These are phyloP conservation scores for Lypha dubia DNA, from an alignment of 2,888 invertebrate species.

Conservation along the genomic window DNA sequence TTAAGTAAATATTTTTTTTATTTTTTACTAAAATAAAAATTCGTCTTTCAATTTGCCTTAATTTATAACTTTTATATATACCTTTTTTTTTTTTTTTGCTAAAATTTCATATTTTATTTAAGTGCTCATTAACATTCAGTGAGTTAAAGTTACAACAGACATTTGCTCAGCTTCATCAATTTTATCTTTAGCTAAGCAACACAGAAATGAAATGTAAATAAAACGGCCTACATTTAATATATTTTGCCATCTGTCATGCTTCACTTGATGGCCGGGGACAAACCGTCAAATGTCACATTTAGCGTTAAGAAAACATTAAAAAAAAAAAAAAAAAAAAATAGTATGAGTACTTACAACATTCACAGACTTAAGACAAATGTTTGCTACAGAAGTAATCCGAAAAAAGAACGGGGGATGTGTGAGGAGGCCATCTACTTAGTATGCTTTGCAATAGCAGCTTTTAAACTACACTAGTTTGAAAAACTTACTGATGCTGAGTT, in stretches of 20 bases:
- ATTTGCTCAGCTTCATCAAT: conserved; percentile 45
- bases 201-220: background rate
- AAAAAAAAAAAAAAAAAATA: no score
- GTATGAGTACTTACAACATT: background rate
- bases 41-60: background rate
- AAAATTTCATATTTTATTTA: conserved; percentile 58
- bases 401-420: background rate
- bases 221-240: background rate
- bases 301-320: background rate
- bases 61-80: background rate
- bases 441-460: background rate
- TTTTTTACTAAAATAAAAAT: background rate
- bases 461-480: background rate
- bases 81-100: conserved; percentile 39
- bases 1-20: background rate
- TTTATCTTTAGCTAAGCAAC: conserved; percentile 23
- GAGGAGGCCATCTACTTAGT: background rate
- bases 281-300: conserved; percentile 66
- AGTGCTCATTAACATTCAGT: conserved; percentile 71
- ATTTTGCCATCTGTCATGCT: conserved; percentile 69
- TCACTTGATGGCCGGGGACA: conserved; percentile 65
- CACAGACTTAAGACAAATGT: conserved; percentile 27
- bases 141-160: conserved; percentile 45
- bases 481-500: conserved; percentile 15
- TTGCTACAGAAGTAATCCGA: background rate